Percentiles rank a stretch among this genome's conserved stretches.
These are phyloP conservation scores for Turritopsis rubra DNA, from an alignment of 30 jellyfish, hydroid and myxozoan species.

Conservation along the genomic window DNA sequence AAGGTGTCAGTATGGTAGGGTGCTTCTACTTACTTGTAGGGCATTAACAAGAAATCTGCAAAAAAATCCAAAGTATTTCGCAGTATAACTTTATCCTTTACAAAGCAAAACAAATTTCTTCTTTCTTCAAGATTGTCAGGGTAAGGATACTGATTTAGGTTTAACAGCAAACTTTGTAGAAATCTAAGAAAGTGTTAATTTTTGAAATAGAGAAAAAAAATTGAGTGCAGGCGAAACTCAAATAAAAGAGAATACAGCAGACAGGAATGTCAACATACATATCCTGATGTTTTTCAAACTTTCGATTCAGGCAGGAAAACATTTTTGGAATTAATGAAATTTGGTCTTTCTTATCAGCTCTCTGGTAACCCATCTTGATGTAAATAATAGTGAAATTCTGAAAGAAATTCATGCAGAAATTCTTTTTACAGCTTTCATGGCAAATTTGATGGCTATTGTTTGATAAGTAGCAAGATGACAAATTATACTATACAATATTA, in stretches of 20 bases:
- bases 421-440: no score
- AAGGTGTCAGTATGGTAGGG: no score
- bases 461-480: no score
- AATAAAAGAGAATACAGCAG: background rate
- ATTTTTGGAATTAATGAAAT: constrained; percentile 51
- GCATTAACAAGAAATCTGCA: constrained; percentile 57
- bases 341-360: constrained; percentile 43
- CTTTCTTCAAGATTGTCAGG: constrained; percentile 62
- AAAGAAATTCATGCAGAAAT: background rate
- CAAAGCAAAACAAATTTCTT: constrained; percentile 31
- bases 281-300: constrained; percentile 56
- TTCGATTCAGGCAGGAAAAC: constrained; percentile 41
- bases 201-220: background rate
- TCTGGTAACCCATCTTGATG: constrained; percentile 80
- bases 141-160: constrained; percentile 27
- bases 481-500: background rate
- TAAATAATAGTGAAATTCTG: constrained; percentile 84
- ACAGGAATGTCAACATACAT: constrained; percentile 35
- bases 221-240: background rate
- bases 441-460: no score
- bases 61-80: constrained; percentile 36
- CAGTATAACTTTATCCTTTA: constrained; percentile 29
- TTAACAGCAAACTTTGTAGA: constrained; percentile 19
- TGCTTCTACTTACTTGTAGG: constrained; percentile 81
- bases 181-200: background rate